These are phyloP conservation scores for Ophion ventricosus DNA, from an alignment of 2,888 invertebrate species.

Conservation along the genomic window DNA sequence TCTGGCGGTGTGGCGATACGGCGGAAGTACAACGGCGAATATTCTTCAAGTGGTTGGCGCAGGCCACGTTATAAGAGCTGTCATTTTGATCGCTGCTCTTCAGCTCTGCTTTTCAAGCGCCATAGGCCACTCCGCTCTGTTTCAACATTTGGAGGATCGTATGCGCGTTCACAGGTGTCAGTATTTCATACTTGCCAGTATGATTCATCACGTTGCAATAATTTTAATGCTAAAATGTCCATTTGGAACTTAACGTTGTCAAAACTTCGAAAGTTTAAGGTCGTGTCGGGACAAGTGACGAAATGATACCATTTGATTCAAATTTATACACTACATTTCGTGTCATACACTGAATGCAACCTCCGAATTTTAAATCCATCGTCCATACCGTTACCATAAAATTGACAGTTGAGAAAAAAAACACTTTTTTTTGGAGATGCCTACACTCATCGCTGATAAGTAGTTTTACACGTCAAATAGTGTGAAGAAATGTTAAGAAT, in stretches of 20 bases:
- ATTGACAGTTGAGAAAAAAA: too few species aligned
- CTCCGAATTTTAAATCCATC: too few species aligned
- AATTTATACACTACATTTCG: too few species aligned
- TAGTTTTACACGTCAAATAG: too few species aligned
- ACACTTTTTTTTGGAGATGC: too few species aligned
- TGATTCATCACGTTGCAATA: background rate
- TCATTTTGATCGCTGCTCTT: slow-evolving; percentile 89
- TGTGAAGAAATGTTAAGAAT: too few species aligned
- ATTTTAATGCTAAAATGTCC: background rate
- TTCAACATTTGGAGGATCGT: slow-evolving; percentile 92
- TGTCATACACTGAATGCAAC: too few species aligned
- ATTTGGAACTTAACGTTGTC: background rate
- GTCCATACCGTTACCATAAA: too few species aligned
- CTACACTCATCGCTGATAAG: too few species aligned
- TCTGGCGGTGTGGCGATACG: slow-evolving; percentile 88
- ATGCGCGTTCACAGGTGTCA: slow-evolving; percentile 90
- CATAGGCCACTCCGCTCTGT: slow-evolving; percentile 91
- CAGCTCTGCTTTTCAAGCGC: slow-evolving; percentile 92
- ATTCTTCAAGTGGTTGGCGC: slow-evolving; percentile 88
- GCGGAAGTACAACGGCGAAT: slow-evolving; percentile 86
- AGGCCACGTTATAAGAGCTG: slow-evolving; percentile 87
- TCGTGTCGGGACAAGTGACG: too few species aligned
- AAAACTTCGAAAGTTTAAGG: background rate
- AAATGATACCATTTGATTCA: too few species aligned
- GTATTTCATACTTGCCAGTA: slow-evolving; percentile 58